Evolutionary conservation across 2,888 invertebrate genomes (phyloP).

Genomic region (Apamea anceps): DNA sequence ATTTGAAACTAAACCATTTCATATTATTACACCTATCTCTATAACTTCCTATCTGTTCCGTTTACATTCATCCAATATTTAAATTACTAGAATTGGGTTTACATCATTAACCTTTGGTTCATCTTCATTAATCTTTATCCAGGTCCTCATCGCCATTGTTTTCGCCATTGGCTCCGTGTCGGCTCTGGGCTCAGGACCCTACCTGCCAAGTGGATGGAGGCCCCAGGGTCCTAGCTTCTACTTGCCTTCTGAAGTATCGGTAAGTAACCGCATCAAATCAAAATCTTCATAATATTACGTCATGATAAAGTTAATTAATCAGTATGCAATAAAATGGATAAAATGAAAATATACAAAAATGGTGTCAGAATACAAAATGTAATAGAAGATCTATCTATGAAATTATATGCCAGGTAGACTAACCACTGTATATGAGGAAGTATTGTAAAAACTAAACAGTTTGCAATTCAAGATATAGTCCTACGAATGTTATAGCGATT

Average conservation of each 20-base stretch:
- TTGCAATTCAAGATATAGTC: background rate
- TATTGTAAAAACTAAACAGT: background rate
- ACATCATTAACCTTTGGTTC: background rate
- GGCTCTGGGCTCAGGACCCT: constrained; percentile 83
- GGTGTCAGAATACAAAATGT: background rate
- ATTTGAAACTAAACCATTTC: background rate
- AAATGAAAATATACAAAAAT: background rate
- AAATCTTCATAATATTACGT: background rate
- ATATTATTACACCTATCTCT: background rate
- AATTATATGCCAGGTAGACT: background rate
- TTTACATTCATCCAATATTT: background rate
- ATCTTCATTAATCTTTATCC: constrained; percentile 10
- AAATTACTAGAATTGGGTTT: background rate
- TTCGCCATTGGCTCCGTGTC: constrained; percentile 77
- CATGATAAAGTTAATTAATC: background rate
- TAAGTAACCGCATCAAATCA: constrained; percentile 54
- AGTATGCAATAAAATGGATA: background rate
- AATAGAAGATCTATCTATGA: background rate
- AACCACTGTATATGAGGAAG: no score
- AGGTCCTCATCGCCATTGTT: constrained; percentile 78
- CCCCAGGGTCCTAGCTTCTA: constrained; percentile 84
- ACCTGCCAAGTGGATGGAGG: constrained; percentile 86
- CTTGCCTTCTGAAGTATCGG: constrained; percentile 81
- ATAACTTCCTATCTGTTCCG: background rate
- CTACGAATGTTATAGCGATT: background rate